Evolutionary conservation across 2,888 invertebrate genomes (phyloP).

Genomic region (Phyllotreta striolata): DNA sequence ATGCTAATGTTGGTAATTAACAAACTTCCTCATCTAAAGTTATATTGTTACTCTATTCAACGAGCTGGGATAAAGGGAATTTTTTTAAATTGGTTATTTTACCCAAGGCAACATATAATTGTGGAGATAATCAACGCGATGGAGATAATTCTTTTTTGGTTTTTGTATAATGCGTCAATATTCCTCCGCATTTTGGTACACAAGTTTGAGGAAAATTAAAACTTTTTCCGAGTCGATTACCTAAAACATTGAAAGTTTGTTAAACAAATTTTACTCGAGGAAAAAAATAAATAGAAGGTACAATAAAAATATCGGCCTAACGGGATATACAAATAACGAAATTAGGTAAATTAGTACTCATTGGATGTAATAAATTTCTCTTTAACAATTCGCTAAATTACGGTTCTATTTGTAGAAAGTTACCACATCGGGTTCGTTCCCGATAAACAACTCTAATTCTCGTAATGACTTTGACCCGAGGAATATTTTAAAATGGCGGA

Average conservation of each 20-base stretch:
- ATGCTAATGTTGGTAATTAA: constrained; percentile 36
- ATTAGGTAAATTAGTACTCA: no score
- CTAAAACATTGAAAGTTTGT: no score
- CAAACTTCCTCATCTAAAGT: constrained; percentile 39
- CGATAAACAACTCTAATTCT: constrained; percentile 4
- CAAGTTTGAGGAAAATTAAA: neutral
- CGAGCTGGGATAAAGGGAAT: constrained; percentile 15
- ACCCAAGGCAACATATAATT: constrained; percentile 17
- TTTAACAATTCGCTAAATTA: no score
- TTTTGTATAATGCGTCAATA: constrained; percentile 2
- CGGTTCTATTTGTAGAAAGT: no score
- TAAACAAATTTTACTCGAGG: no score
- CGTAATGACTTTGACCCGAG: neutral
- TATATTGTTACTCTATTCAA: constrained; percentile 31
- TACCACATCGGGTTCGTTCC: constrained; percentile 5
- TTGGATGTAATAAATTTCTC: no score
- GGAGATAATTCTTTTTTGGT: neutral
- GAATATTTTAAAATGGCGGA: constrained; percentile 14
- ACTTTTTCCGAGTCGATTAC: neutral
- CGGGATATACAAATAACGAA: no score
- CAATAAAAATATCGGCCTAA: no score
- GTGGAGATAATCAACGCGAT: constrained; percentile 13
- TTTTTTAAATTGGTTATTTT: constrained; percentile 31
- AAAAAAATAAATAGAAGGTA: no score
- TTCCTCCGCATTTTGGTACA: neutral